Conservation (phyloP, 2,888 invertebrate species). For the Macropis europaea region DNA sequence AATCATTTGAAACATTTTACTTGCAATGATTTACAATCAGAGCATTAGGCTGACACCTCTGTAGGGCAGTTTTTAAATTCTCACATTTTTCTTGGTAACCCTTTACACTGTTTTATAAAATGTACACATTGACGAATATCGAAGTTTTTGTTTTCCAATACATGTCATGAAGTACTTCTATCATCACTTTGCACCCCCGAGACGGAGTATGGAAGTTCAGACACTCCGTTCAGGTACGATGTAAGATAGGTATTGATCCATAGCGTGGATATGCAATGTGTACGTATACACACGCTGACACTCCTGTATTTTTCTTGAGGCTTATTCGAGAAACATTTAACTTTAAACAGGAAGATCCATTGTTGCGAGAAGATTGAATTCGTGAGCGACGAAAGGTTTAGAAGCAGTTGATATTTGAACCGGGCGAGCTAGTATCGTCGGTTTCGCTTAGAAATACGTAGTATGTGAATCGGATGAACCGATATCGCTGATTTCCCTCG, state of each 20-base stretch:
- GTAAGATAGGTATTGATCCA: constrained; percentile 55
- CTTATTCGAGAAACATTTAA: constrained; percentile 40
- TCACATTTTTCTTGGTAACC: not conserved
- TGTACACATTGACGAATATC: constrained; percentile 13
- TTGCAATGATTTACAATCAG: too few species aligned
- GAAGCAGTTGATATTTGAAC: not conserved
- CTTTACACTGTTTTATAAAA: not conserved
- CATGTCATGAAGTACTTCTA: constrained; percentile 1
- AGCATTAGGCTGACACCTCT: too few species aligned
- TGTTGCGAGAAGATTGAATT: constrained; percentile 8
- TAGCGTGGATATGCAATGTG: constrained; percentile 28
- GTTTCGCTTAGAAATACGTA: not conserved
- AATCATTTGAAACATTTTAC: too few species aligned
- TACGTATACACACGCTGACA: constrained; percentile 15
- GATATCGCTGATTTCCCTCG: too few species aligned
- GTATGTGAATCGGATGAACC: too few species aligned
- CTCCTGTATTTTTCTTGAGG: constrained; percentile 45
- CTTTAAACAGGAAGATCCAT: constrained; percentile 21
- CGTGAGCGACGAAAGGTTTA: not conserved
- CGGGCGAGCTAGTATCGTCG: not conserved
- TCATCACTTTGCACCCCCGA: constrained; percentile 20
- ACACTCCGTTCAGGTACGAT: constrained; percentile 29
- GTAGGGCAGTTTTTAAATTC: too few species aligned
- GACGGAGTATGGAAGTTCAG: constrained; percentile 28
- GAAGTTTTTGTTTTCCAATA: constrained; percentile 1